These are phyloP conservation scores for Boloria selene DNA, from an alignment of 2,888 invertebrate species.

Conservation along the genomic window DNA sequence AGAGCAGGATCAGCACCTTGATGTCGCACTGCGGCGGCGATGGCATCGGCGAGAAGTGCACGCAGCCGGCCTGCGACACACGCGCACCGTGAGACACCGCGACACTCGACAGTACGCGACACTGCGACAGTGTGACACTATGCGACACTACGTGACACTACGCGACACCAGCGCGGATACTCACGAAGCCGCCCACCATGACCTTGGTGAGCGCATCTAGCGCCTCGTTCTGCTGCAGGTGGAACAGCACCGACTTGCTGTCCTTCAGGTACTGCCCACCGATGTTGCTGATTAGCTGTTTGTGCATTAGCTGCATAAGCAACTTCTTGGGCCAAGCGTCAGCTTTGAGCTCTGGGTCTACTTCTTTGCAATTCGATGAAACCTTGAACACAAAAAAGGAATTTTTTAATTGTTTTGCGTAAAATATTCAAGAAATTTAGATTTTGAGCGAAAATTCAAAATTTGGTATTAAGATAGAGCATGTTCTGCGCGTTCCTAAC, in stretches of 20 bases:
- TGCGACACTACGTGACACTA: not conserved
- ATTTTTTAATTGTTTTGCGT: too few relatives aligned
- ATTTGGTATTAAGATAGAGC: not conserved
- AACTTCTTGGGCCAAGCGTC: conserved; percentile 96
- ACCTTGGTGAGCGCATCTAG: conserved; percentile 94
- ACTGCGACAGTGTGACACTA: not conserved
- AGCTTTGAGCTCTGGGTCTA: conserved; percentile 95
- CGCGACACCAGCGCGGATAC: conserved; percentile 56
- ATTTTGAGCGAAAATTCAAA: not conserved
- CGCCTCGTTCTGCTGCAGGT: conserved; percentile 92
- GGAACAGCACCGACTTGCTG: conserved; percentile 95
- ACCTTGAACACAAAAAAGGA: conserved; percentile 53
- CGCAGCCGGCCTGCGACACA: conserved; percentile 91
- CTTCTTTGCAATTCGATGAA: conserved; percentile 87
- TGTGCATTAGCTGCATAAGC: conserved; percentile 97
- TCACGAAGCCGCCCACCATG: conserved; percentile 95
- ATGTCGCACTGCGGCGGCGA: conserved; percentile 88
- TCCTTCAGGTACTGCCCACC: conserved; percentile 94
- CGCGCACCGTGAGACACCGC: not conserved
- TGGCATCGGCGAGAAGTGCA: conserved; percentile 89
- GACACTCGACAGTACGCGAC: not conserved
- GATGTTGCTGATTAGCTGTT: conserved; percentile 93
- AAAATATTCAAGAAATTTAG: too few relatives aligned
- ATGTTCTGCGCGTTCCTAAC: too few relatives aligned
- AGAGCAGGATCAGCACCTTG: conserved; percentile 92